Conservation (phyloP, 2,888 invertebrate genomes). For the Arctia plantaginis region DNA sequence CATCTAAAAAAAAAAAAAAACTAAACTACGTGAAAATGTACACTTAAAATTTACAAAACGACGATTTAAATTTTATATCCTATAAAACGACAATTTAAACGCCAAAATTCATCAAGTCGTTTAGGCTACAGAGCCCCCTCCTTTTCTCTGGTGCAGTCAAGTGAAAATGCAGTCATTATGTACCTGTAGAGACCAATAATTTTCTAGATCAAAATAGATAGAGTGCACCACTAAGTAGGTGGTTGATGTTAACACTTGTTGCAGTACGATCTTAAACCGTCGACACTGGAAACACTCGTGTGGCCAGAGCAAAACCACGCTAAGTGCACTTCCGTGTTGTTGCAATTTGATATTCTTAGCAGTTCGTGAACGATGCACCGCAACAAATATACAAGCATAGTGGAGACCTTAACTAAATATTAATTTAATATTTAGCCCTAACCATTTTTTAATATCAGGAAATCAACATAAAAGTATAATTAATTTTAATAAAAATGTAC, state of each 20-base stretch:
- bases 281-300: not conserved
- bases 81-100: too few species aligned
- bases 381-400: not conserved
- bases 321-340: not conserved
- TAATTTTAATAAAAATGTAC: not conserved
- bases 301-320: not conserved
- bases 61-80: too few species aligned
- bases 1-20: too few species aligned
- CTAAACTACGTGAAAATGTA: too few species aligned
- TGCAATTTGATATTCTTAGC: not conserved
- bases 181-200: not conserved
- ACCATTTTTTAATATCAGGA: not conserved
- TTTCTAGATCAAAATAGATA: not conserved
- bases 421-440: not conserved
- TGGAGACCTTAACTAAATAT: not conserved
- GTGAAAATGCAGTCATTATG: not conserved
- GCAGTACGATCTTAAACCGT: not conserved
- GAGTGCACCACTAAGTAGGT: not conserved
- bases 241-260: not conserved
- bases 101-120: too few species aligned
- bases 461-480: not conserved
- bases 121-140: too few species aligned
- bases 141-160: too few species aligned
- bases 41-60: too few species aligned
- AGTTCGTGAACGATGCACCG: not conserved